Evolutionary conservation across 2,888 invertebrate genomes (phyloP).

Genomic region (Tanypteryx hageni): DNA sequence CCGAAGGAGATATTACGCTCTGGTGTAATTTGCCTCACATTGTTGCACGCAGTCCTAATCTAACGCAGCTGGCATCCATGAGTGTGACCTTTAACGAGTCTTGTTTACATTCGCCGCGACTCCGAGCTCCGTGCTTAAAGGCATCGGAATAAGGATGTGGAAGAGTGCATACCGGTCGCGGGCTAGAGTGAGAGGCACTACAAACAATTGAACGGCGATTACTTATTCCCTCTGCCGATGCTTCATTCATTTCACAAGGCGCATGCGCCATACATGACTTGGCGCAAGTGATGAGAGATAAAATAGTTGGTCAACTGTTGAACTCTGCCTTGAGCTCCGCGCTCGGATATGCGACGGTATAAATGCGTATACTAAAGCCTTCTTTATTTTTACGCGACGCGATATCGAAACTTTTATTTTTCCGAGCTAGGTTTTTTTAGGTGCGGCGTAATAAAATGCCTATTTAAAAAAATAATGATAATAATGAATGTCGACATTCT

Average conservation of each 20-base stretch:
- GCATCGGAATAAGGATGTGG: not conserved
- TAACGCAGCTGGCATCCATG: constrained; percentile 24
- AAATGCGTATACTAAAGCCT: not conserved
- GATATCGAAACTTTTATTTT: not conserved
- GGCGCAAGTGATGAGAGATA: constrained; percentile 9
- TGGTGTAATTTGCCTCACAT: not conserved
- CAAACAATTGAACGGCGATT: constrained; percentile 16
- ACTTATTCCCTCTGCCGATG: not conserved
- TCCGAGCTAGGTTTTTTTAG: not conserved
- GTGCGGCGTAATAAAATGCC: not conserved
- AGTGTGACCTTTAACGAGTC: not conserved
- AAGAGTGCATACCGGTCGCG: not conserved
- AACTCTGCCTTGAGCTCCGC: not conserved
- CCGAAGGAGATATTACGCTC: not conserved
- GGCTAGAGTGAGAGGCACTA: not conserved
- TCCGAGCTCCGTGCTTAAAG: not conserved
- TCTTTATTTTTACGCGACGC: not conserved
- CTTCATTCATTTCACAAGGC: not conserved
- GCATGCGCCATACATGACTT: not conserved
- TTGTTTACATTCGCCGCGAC: constrained; percentile 1
- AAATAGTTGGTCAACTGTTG: constrained; percentile 19
- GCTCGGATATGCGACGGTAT: not conserved
- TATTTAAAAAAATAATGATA: no score
- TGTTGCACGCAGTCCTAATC: not conserved
- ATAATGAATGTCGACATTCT: no score